A percentile compares a stretch with the other conserved stretches of the same genome.
These are phyloP conservation scores for Thymallus thymallus DNA, from an alignment of 2,113 vertebrate species.

Conservation along the genomic window DNA sequence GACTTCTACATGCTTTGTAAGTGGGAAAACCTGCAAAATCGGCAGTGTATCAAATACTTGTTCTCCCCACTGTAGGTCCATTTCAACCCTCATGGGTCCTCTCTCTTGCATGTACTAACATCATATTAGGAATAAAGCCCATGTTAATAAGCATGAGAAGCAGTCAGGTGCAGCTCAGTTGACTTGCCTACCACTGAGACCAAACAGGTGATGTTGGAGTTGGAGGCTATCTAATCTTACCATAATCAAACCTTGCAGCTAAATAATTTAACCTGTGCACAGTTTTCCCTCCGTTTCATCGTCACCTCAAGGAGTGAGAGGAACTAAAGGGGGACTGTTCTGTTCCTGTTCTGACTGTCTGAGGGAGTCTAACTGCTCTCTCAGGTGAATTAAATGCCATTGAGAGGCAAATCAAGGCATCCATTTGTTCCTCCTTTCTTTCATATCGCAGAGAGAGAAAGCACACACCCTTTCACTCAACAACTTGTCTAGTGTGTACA, in stretches of 20 bases:
- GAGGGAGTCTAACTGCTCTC: conserved; percentile 24
- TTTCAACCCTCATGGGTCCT: no score
- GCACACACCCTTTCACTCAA: no score
- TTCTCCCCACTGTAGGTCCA: no score
- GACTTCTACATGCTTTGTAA: no score
- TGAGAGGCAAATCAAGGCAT: no score
- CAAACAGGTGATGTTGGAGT: conserved; percentile 31
- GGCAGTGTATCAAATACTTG: no score
- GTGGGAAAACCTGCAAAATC: no score
- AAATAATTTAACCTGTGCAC: conserved; percentile 65
- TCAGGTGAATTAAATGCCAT: no score
- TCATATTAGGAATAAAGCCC: neutral
- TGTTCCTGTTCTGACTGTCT: conserved; percentile 26
- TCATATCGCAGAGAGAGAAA: no score
- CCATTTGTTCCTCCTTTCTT: no score
- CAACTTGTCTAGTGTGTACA: no score
- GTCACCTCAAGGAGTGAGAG: conserved; percentile 47
- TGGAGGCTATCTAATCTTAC: conserved; percentile 62
- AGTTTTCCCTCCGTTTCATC: conserved; percentile 55
- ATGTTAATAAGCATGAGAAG: neutral
- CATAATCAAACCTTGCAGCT: conserved; percentile 40
- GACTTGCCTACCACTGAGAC: conserved; percentile 14
- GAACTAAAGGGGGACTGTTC: neutral
- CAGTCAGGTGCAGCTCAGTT: neutral
- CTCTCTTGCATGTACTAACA: no score